A percentile compares a stretch with the other conserved stretches of the same genome.
phyloP scores from a whole-genome alignment of 1,140 invertebrate species.

The Paraescarpia echinospica region DNA sequence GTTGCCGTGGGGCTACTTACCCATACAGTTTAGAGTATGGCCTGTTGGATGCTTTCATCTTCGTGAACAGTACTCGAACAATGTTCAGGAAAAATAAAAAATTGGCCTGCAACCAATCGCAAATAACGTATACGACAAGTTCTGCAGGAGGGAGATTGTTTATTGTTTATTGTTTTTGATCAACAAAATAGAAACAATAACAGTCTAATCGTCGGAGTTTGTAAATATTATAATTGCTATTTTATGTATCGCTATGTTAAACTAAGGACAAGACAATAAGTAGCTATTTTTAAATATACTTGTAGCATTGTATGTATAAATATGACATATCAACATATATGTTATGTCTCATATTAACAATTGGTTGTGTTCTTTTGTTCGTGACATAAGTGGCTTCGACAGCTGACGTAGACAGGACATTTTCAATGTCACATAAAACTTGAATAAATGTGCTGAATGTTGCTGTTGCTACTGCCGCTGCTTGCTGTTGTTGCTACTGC shows the following conservation, averaged over 20 bases:
- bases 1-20: constrained; percentile 42
- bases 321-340: too few relatives aligned
- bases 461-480: not conserved
- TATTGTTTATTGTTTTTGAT: not conserved
- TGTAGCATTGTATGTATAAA: too few relatives aligned
- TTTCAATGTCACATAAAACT: too few relatives aligned
- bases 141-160: not conserved
- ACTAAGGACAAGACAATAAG: too few relatives aligned
- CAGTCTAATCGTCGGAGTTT: not conserved
- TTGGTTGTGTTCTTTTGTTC: too few relatives aligned
- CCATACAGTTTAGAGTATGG: constrained; percentile 66
- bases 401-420: too few relatives aligned
- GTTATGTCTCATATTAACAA: too few relatives aligned
- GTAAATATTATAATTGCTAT: not conserved
- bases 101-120: constrained; percentile 67
- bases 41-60: constrained; percentile 70
- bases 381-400: too few relatives aligned
- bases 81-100: constrained; percentile 78
- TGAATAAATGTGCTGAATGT: not conserved
- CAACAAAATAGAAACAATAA: not conserved
- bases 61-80: constrained; percentile 71
- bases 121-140: not conserved
- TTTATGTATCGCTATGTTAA: too few relatives aligned
- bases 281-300: not conserved
- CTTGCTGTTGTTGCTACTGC: not conserved